Percentiles rank a stretch among this genome's conserved stretches.
Conservation (phyloP, 2,888 invertebrate genomes). For the Sycophila texana region DNA sequence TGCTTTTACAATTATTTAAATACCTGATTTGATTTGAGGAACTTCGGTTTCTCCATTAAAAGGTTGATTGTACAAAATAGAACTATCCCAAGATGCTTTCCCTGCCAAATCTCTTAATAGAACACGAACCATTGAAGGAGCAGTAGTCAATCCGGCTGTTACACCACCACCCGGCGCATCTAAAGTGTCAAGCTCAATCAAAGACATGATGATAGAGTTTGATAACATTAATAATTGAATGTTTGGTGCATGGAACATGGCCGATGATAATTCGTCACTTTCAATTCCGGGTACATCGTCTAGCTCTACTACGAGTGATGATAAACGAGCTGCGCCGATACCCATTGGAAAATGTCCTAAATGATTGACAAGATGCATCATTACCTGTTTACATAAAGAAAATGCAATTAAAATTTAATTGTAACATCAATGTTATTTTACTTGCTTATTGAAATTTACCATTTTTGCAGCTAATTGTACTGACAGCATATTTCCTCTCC, state of each 20-base stretch:
- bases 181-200: conserved; percentile 91
- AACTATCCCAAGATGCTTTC: conserved; percentile 97
- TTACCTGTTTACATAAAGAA: conserved; percentile 75
- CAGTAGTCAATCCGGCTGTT: conserved; percentile 76
- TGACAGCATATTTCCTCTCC: conserved; percentile 71
- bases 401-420: background rate
- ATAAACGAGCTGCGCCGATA: conserved; percentile 90
- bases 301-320: conserved; percentile 93
- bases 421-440: background rate
- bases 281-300: conserved; percentile 89
- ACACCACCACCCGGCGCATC: conserved; percentile 88
- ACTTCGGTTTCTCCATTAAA: conserved; percentile 64
- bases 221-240: conserved; percentile 90
- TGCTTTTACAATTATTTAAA: background rate
- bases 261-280: conserved; percentile 86
- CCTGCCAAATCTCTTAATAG: conserved; percentile 93
- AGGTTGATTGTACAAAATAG: conserved; percentile 90
- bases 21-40: conserved; percentile 64
- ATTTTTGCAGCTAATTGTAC: conserved; percentile 80
- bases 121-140: conserved; percentile 82
- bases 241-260: conserved; percentile 90
- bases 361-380: conserved; percentile 93
- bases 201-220: conserved; percentile 88
- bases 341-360: conserved; percentile 96
- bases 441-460: conserved; percentile 69